A percentile compares a stretch with the other conserved stretches of the same genome.
Conservation (phyloP, 2,888 invertebrate species). For the Asteroscopus sphinx region DNA sequence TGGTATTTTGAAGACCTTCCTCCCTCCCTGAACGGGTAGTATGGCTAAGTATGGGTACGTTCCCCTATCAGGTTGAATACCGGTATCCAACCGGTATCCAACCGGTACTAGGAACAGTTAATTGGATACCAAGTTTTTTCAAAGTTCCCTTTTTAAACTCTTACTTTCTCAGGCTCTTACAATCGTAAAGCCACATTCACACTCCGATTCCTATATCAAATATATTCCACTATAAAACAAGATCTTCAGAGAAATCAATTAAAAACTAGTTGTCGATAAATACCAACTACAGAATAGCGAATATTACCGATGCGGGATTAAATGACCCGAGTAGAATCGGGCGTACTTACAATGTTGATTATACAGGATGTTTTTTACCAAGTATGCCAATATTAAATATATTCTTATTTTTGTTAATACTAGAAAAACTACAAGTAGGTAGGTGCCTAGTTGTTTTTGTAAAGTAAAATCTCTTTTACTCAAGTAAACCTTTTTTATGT, state of each 20-base stretch:
- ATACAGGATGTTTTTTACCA: neutral
- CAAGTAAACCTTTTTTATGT: too few relatives aligned
- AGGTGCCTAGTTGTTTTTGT: too few relatives aligned
- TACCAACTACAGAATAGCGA: slow-evolving; percentile 8
- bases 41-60: too few relatives aligned
- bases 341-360: slow-evolving; percentile 7
- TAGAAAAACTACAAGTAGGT: too few relatives aligned
- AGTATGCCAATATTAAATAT: too few relatives aligned
- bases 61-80: too few relatives aligned
- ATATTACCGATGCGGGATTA: slow-evolving; percentile 32
- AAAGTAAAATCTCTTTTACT: too few relatives aligned
- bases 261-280: slow-evolving; percentile 54
- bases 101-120: neutral
- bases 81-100: neutral
- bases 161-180: slow-evolving; percentile 16
- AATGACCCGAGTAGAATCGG: slow-evolving; percentile 18
- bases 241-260: slow-evolving; percentile 43
- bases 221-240: slow-evolving; percentile 28
- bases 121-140: neutral
- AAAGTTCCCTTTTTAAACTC: slow-evolving; percentile 5
- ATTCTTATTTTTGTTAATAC: too few relatives aligned
- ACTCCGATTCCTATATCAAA: slow-evolving; percentile 7
- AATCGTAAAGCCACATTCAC: slow-evolving; percentile 4
- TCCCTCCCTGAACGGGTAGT: too few relatives aligned
- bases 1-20: too few relatives aligned